phyloP scores from a whole-genome alignment of 2,797 vertebrate genomes.

The Streptopelia turtur region DNA sequence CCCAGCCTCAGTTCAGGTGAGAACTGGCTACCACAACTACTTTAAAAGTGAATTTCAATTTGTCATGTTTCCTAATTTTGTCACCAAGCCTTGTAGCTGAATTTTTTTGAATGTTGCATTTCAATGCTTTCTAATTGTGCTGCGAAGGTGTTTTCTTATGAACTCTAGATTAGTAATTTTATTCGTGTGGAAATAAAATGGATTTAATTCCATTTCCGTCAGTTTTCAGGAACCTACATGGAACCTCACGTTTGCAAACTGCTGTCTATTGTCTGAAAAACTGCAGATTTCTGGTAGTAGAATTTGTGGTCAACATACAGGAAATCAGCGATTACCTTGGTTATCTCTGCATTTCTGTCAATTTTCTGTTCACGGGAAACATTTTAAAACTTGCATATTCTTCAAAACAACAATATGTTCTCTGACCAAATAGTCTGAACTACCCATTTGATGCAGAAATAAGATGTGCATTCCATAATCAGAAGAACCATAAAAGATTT shows the following conservation, averaged over 20 bases:
- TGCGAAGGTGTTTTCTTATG: background rate
- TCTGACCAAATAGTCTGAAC: background rate
- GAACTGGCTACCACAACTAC: background rate
- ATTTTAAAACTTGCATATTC: background rate
- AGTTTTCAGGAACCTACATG: background rate
- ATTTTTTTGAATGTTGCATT: background rate
- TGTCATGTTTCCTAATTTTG: rapidly evolving
- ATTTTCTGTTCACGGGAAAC: background rate
- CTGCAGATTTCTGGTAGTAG: background rate
- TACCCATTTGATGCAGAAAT: background rate
- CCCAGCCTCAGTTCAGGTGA: background rate
- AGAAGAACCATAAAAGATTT: background rate
- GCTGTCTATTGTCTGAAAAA: background rate
- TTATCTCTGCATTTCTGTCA: background rate
- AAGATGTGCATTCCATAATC: background rate
- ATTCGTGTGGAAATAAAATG: background rate
- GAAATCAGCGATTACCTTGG: background rate
- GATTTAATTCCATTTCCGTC: background rate
- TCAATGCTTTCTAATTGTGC: background rate
- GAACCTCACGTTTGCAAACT: background rate
- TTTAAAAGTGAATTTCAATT: background rate
- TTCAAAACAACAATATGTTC: background rate
- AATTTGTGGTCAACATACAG: background rate
- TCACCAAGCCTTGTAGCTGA: background rate
- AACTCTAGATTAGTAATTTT: background rate